These are phyloP conservation scores for Gavia stellata DNA, from an alignment of 2,113 vertebrate genomes.

Conservation along the genomic window DNA sequence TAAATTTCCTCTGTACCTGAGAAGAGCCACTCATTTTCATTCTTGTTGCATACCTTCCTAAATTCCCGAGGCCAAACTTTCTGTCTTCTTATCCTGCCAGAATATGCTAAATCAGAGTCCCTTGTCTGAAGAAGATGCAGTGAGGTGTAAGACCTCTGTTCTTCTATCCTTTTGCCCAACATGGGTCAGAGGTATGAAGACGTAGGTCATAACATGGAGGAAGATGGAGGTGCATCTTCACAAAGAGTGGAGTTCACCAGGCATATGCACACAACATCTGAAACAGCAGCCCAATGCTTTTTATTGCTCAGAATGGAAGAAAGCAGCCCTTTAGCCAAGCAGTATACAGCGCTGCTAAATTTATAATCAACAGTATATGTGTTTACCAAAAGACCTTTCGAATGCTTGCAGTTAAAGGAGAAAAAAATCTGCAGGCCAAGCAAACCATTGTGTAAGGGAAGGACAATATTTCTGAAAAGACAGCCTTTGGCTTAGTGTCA, in stretches of 20 bases:
- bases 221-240: not conserved
- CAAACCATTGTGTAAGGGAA: not conserved
- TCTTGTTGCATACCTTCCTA: not conserved
- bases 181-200: not conserved
- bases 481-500: not conserved
- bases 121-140: not conserved
- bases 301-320: not conserved
- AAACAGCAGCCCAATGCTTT: not conserved
- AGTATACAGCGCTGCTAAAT: not conserved
- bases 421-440: not conserved
- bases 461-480: not conserved
- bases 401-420: not conserved
- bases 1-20: not conserved
- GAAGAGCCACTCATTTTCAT: not conserved
- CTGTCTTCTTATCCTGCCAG: not conserved
- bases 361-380: not conserved
- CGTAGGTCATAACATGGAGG: rapidly evolving
- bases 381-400: not conserved
- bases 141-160: not conserved
- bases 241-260: not conserved
- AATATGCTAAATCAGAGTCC: not conserved
- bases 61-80: not conserved
- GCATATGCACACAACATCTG: not conserved
- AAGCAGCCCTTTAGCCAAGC: not conserved
- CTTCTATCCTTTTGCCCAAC: not conserved